phyloP scores from a whole-genome alignment of 2,797 vertebrate genomes.

The Garrulus glandarius region DNA sequence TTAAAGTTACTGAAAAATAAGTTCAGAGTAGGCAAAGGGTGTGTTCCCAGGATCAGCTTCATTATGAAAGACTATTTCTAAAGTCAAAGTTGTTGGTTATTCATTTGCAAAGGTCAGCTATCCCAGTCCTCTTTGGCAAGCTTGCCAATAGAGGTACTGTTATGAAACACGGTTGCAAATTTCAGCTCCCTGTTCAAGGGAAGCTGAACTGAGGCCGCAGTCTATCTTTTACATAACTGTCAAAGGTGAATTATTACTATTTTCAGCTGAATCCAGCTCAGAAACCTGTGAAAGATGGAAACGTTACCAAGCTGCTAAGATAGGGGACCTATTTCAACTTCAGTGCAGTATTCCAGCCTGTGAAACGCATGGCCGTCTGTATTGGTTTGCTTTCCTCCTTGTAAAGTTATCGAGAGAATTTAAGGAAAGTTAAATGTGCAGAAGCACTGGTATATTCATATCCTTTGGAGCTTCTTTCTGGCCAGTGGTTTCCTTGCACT shows the following conservation, averaged over 20 bases:
- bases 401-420: background rate
- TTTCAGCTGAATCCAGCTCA: background rate
- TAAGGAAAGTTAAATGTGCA: background rate
- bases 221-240: background rate
- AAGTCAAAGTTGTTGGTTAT: constrained; percentile 30
- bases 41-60: background rate
- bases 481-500: background rate
- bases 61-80: constrained; percentile 25
- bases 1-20: background rate
- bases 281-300: background rate
- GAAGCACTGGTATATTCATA: background rate
- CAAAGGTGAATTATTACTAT: background rate
- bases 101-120: constrained; percentile 39
- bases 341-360: background rate
- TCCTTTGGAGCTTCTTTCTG: background rate
- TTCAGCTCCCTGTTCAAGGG: background rate
- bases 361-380: rapidly evolving
- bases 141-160: background rate
- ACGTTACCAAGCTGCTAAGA: background rate
- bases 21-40: background rate
- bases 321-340: background rate
- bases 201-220: background rate
- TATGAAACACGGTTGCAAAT: background rate
- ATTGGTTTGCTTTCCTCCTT: background rate
- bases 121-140: constrained; percentile 3